Percentiles rank a stretch among this genome's conserved stretches.
Conservation (phyloP, 2,113 vertebrate species). For the Chunga burmeisteri region DNA sequence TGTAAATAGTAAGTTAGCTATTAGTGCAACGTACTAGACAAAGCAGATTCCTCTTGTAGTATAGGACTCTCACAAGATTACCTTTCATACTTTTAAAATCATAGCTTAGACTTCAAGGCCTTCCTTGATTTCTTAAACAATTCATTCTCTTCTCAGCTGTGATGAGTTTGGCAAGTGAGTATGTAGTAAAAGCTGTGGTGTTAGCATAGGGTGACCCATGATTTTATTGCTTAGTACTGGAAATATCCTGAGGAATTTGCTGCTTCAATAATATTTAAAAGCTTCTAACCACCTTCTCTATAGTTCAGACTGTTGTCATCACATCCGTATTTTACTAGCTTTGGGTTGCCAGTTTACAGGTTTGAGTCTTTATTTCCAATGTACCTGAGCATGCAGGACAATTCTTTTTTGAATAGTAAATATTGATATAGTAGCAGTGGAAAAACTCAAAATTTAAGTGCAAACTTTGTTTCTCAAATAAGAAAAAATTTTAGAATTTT, state of each 20-base stretch:
- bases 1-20: background rate
- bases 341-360: rapidly evolving
- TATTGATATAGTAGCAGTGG: background rate
- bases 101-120: background rate
- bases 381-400: rapidly evolving
- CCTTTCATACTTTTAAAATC: background rate
- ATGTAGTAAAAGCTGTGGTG: background rate
- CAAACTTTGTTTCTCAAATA: background rate
- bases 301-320: background rate
- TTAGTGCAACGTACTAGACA: too few relatives aligned
- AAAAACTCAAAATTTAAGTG: background rate
- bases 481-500: background rate
- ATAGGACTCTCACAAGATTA: background rate
- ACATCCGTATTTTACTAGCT: rapidly evolving
- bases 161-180: background rate
- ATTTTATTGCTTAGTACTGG: background rate
- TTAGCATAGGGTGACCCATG: background rate
- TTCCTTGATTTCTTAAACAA: background rate
- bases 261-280: background rate
- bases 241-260: background rate
- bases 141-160: rapidly evolving
- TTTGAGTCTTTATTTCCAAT: background rate
- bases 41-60: background rate
- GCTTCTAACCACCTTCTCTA: background rate
- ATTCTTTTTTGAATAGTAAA: background rate